Percentiles rank a stretch among this genome's conserved stretches.
phyloP scores from a whole-genome alignment of 2,888 invertebrate genomes.

The Athrips mouffetella region DNA sequence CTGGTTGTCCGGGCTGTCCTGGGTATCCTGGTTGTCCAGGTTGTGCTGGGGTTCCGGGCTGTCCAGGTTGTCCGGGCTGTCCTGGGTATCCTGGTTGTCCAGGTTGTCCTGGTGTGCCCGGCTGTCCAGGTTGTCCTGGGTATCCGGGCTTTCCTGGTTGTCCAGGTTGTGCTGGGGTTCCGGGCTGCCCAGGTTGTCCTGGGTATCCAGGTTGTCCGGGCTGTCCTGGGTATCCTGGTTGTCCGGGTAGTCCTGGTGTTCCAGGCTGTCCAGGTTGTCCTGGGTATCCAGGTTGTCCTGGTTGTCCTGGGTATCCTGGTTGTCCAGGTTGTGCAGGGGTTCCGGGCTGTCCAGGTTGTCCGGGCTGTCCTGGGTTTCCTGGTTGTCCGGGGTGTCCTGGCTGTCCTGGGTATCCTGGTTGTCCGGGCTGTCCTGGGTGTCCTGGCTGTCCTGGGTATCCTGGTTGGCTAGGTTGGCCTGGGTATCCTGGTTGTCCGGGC shows the following conservation, averaged over 20 bases:
- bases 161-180: constrained; percentile 27
- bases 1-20: constrained; percentile 23
- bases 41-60: constrained; percentile 22
- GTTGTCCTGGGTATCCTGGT: constrained; percentile 27
- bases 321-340: constrained; percentile 30
- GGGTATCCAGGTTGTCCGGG: constrained; percentile 35
- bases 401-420: constrained; percentile 30
- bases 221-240: constrained; percentile 38
- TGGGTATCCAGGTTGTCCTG: constrained; percentile 37
- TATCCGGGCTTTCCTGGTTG: constrained; percentile 26
- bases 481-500: constrained; percentile 51
- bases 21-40: constrained; percentile 26
- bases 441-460: constrained; percentile 23
- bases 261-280: constrained; percentile 28
- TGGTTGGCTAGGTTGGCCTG: constrained; percentile 51
- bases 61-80: constrained; percentile 22
- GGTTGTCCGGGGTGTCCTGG: constrained; percentile 26
- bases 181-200: constrained; percentile 37
- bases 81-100: constrained; percentile 27
- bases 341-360: constrained; percentile 37
- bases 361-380: constrained; percentile 51
- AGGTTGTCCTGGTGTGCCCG: constrained; percentile 26
- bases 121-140: constrained; percentile 26
- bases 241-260: constrained; percentile 29
- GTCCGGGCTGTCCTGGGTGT: constrained; percentile 23